Conservation (phyloP, 2,797 vertebrate species). For the Notolabrus celidotus region DNA sequence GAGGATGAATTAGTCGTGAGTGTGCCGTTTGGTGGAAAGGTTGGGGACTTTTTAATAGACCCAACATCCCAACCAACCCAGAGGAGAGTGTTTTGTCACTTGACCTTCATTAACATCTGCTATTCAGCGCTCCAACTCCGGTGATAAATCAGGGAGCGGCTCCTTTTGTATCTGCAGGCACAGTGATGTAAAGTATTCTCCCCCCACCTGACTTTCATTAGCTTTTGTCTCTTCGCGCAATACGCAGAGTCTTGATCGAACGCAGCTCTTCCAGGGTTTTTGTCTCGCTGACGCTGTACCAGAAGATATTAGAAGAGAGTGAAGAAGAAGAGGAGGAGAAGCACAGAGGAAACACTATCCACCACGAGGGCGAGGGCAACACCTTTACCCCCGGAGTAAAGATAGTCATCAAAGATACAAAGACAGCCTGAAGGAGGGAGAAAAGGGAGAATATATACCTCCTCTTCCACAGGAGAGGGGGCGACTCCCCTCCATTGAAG, state of each 20-base stretch:
- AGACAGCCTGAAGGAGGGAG: conserved; percentile 9
- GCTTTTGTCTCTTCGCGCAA: conserved; percentile 70
- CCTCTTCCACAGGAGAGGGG: conserved; percentile 42
- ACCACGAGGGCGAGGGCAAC: conserved; percentile 32
- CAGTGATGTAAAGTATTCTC: conserved; percentile 46
- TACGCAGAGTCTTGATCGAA: conserved; percentile 56
- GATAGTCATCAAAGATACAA: conserved; percentile 43
- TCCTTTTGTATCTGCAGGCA: conserved; percentile 70
- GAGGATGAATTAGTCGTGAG: conserved; percentile 51
- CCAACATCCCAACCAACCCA: conserved; percentile 66
- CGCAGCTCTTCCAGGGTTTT: conserved; percentile 45
- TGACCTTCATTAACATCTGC: conserved; percentile 83
- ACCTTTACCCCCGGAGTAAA: conserved; percentile 44
- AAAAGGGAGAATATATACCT: conserved; percentile 6
- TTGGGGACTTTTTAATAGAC: conserved; percentile 64
- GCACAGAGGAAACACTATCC: conserved; percentile 9
- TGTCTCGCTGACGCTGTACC: conserved; percentile 32
- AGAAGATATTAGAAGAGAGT: conserved; percentile 45
- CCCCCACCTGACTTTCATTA: conserved; percentile 72
- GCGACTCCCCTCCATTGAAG: conserved; percentile 60
- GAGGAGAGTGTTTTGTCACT: conserved; percentile 62
- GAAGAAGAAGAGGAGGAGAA: conserved; percentile 17
- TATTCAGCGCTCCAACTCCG: conserved; percentile 67
- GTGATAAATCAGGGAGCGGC: conserved; percentile 76
- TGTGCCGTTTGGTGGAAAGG: conserved; percentile 1